Evolutionary conservation across 2,113 vertebrate genomes (phyloP).

Genomic region (Aspiorhynchus laticeps): DNA sequence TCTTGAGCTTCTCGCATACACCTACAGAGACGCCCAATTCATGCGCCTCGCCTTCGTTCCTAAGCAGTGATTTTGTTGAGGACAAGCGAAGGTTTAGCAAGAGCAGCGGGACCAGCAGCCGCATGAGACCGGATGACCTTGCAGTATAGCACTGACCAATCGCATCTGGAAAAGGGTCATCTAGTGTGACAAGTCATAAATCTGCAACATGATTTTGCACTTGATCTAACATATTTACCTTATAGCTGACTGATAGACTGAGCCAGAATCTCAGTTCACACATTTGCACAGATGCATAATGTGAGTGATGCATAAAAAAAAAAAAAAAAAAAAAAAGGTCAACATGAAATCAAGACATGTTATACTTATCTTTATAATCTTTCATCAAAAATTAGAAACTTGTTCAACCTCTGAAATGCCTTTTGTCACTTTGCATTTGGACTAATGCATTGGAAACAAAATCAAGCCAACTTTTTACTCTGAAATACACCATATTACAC

Average conservation of each 20-base stretch:
- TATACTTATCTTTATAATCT: not conserved
- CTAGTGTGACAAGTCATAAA: not conserved
- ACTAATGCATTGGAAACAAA: not conserved
- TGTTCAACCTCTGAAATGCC: not conserved
- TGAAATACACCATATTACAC: not conserved
- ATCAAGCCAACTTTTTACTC: not conserved
- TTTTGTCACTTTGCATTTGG: not conserved
- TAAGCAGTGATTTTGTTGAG: constrained; percentile 69
- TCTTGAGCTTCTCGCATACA: constrained; percentile 76
- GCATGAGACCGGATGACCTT: constrained; percentile 86
- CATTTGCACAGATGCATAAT: not conserved
- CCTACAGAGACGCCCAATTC: constrained; percentile 62
- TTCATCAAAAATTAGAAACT: not conserved
- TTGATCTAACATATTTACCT: not conserved
- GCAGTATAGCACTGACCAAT: constrained; percentile 77
- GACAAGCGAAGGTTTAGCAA: constrained; percentile 90
- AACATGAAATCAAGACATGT: not conserved
- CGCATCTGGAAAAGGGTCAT: not conserved
- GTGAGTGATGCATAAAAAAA: not conserved
- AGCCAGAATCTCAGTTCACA: not conserved
- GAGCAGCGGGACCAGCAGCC: constrained; percentile 86
- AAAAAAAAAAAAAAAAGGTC: not conserved
- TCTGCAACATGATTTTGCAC: not conserved
- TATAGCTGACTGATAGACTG: not conserved
- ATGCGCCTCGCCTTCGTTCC: constrained; percentile 43